Base-by-base conservation (phyloP, 2,113 vertebrate genomes). In the Thalassoma bifasciatum region DNA sequence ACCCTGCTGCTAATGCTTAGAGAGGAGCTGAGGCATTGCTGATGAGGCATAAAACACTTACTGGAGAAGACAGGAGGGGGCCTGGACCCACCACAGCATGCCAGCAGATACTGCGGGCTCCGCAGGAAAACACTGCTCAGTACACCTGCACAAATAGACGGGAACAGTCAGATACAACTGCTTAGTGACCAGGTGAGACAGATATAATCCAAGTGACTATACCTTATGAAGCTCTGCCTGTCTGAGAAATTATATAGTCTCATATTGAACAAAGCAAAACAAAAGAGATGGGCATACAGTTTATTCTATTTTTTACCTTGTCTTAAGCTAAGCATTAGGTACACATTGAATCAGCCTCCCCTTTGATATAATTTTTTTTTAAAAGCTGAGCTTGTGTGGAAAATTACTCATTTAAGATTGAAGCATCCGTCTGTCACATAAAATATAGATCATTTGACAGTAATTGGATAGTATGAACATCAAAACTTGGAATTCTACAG, bases 11-110 rank as follows among this genome's bases (percentile, higher is more conserved):
- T 95, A 90, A 86, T 93, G 94, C 94, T 95, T 89, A 96, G 94
- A 96, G 95, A 95, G 89, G 91, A 95, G 94, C 92, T 94, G 93
- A 96, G 93, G 95, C 96, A 95, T 96, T 91, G 95, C 95, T 96
- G 96, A 97, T 96, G 95, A 95, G 95, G 94, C 95, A 96, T 95
- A 94, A 96, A 96, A 96, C 96, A 96, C 97, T 98, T 95, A 97
- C 97, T 96, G 95, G 92, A 94, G 95, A 97, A 95, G 93, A 94
- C 93, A 91, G 95, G 93, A 71, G 95, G 94, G 84, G 95, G 95
- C 92, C 95, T 96, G 95, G 96, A 96, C 95, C 95, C 96, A 94
- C 96, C 95, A 0, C 96, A 98, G 95, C 94, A 98, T 1, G 94
- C 91, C 21, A 96, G 90, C 89, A 95, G 94, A 93, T 96, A 95